Evolutionary conservation across 2,888 invertebrate genomes (phyloP).

Genomic region (Eubasilissa splendida): DNA sequence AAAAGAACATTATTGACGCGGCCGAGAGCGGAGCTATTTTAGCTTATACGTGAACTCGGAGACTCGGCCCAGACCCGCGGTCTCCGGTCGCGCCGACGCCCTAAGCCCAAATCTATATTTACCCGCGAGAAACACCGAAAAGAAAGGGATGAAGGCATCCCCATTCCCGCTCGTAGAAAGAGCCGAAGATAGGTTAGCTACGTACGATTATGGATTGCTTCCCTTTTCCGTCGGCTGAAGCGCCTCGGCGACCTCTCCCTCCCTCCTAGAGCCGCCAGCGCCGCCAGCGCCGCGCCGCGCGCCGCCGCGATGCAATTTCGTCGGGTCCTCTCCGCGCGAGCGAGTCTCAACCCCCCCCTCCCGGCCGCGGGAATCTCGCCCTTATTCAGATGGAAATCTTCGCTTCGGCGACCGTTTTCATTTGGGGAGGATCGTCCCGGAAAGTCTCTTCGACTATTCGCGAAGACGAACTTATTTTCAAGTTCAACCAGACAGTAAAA

Average conservation of each 20-base stretch:
- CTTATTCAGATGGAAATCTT: constrained; percentile 6
- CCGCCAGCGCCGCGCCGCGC: constrained; percentile 37
- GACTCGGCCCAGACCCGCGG: constrained; percentile 42
- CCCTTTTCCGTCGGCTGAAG: constrained; percentile 45
- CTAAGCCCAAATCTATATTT: constrained; percentile 56
- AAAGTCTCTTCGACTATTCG: constrained; percentile 42
- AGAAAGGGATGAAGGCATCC: constrained; percentile 50
- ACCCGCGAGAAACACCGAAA: constrained; percentile 43
- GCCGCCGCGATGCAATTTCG: constrained; percentile 58
- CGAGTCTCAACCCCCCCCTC: constrained; percentile 19
- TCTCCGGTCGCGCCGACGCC: constrained; percentile 56
- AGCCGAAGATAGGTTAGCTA: constrained; percentile 45
- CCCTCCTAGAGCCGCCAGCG: constrained; percentile 39
- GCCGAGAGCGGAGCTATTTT: constrained; percentile 34
- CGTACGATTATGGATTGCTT: constrained; percentile 48
- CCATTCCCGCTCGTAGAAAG: constrained; percentile 46
- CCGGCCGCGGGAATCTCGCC: constrained; percentile 36
- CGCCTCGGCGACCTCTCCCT: constrained; percentile 22
- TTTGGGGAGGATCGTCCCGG: constrained; percentile 2
- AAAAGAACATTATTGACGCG: constrained; percentile 46
- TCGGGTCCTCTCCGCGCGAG: constrained; percentile 34
- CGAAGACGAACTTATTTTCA: constrained; percentile 60
- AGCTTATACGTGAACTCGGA: constrained; percentile 29
- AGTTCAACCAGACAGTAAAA: constrained; percentile 69
- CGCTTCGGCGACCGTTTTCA: constrained; percentile 21